phyloP scores from a whole-genome alignment of 2,797 vertebrate genomes.

The Hoplostethus atlanticus region DNA sequence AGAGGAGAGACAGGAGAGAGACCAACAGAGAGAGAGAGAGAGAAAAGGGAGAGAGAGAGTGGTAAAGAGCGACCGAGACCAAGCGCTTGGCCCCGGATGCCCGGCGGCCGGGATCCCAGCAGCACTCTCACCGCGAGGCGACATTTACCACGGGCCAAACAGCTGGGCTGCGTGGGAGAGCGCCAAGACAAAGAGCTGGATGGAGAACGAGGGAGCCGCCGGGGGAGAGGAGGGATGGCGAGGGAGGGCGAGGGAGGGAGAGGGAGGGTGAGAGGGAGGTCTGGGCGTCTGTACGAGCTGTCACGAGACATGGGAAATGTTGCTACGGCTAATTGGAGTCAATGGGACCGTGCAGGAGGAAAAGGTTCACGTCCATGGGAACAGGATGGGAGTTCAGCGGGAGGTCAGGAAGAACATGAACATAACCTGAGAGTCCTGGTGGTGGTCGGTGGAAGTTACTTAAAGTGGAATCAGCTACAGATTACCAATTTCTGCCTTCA shows the following conservation, averaged over 20 bases:
- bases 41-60: background rate
- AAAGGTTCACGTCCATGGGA: slow-evolving; percentile 52
- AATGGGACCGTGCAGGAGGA: slow-evolving; percentile 48
- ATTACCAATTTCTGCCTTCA: no score
- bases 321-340: slow-evolving; percentile 70
- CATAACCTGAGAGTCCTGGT: no score
- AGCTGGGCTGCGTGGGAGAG: slow-evolving; percentile 66
- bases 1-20: slow-evolving; percentile 4
- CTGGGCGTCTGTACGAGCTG: slow-evolving; percentile 61
- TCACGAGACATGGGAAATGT: slow-evolving; percentile 73
- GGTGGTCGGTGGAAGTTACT: no score
- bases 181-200: slow-evolving; percentile 63
- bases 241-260: background rate
- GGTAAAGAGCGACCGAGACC: background rate
- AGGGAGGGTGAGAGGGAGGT: slow-evolving; percentile 22
- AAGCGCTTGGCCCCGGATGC: slow-evolving; percentile 31
- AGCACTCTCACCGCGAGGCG: slow-evolving; percentile 44
- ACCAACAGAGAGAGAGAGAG: background rate
- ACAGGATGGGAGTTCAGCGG: slow-evolving; percentile 54
- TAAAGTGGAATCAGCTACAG: no score
- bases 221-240: background rate
- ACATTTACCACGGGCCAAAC: slow-evolving; percentile 75
- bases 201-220: slow-evolving; percentile 20
- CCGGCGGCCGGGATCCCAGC: slow-evolving; percentile 45
- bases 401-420: slow-evolving; percentile 44